A percentile compares a stretch with the other conserved stretches of the same genome.
Conservation (phyloP, 2,888 invertebrate genomes). For the Lasioglossum villosulum region DNA sequence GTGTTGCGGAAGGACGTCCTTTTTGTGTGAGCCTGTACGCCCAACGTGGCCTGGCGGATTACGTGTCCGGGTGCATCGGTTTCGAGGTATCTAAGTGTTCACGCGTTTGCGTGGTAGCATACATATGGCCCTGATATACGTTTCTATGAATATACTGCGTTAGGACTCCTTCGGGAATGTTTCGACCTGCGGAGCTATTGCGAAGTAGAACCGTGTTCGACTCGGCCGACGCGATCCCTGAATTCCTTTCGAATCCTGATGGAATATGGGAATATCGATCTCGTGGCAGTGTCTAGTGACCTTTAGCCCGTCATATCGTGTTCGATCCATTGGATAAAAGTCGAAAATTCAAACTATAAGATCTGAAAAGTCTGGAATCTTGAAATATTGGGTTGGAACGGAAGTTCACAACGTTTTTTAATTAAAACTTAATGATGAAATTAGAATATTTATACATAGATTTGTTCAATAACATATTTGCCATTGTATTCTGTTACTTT, state of each 20-base stretch:
- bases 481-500: too few species aligned
- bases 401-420: too few species aligned
- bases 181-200: constrained; percentile 50
- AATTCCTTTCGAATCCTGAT: constrained; percentile 55
- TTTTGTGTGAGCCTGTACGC: constrained; percentile 1
- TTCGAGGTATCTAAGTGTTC: constrained; percentile 33
- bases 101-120: constrained; percentile 41
- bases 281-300: constrained; percentile 41
- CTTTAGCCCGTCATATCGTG: not conserved
- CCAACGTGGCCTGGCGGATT: constrained; percentile 30
- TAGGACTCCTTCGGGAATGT: constrained; percentile 69
- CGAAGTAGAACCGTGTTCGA: constrained; percentile 35
- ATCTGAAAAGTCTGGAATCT: too few species aligned
- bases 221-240: constrained; percentile 51
- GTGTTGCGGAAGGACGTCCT: not conserved
- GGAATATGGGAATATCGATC: constrained; percentile 45
- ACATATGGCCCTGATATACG: constrained; percentile 52
- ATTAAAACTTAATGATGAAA: too few species aligned
- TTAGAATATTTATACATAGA: too few species aligned
- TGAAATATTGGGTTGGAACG: too few species aligned
- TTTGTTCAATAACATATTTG: too few species aligned
- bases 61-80: constrained; percentile 42
- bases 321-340: too few species aligned
- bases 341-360: too few species aligned
- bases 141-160: constrained; percentile 67